Evolutionary conservation across 1,140 invertebrate species (phyloP), one percentile per base, ranked within the genome.

Genomic region (Agrilus planipennis): DNA sequence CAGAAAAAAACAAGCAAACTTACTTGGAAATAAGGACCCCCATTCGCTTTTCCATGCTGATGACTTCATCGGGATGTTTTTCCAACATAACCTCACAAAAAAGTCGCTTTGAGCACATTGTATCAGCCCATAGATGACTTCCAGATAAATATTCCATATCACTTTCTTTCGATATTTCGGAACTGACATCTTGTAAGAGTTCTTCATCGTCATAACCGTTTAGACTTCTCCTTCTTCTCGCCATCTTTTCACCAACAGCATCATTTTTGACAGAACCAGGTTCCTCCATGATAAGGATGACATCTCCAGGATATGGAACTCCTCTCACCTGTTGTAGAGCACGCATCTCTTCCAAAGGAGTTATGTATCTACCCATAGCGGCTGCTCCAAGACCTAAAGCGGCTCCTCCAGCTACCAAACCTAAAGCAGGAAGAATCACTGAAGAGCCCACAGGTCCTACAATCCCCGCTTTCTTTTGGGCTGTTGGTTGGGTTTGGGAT

Each of bases 31-130:
- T 53, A 48, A 82, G 65, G 10, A 71, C 70, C 19, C 73, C 69
- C 77, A 84, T 84, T 57, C 79, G 81, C 60, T 85, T 84, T 57
- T 85, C 80, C 80, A 83, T 83, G 2, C 77, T 61, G 10, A 73
- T 68, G 17, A 76, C 58, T 4, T 77, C 74, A 42, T 83, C 79
- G 0, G 72, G 61, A 17, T 71, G 60, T 46, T 79, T 75, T 17
- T 69, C 61, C 1, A 77, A 59, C 69, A 85, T 76, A 9, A 79
- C 73, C 46, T 81, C 76, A 52, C 82, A 85, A 61, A 85, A 83
- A 42, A 81, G 70, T 43, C 68, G 70, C 54, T 85, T 84, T 0
- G 81, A 78, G 54, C 81, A 85, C 4, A 77, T 75, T 0, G 79
- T 81, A 47, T 79, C 73, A 7, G 70, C 69, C 81, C 81, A 84